Base-by-base conservation (phyloP, 2,888 invertebrate species). In the Microdon myrmicae region DNA sequence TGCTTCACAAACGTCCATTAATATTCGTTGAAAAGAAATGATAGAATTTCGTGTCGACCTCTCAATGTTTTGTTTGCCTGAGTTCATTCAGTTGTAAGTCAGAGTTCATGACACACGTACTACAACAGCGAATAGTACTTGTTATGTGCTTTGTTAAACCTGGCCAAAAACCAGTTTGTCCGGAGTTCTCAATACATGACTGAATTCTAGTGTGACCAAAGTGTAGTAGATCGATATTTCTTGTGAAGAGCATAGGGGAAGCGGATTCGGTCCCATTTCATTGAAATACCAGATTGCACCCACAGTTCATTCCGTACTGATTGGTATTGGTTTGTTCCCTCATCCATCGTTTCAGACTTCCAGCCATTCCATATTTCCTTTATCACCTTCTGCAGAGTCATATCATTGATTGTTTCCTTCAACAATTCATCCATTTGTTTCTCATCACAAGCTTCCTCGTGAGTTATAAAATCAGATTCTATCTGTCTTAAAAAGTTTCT, bases 151-250 rank as follows among this genome's bases (percentile, higher is more conserved):
- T 8, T 7, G 44, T 32, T 44, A 45, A 34, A 2, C 35, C 26
- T 1, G 20, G 28, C 25, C 34, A 47, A 14, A 28, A 35, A 5
- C 28, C 9, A 9, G 47, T 28, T 47, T 20, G 35, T 22, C 28
- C 2, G 1, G 43, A 22, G 16, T 43, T 43, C 6, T 43, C 31
- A 22, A 29, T 13, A 3, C 22, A 43, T 5, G 48, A 37, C 17
- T 48, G 31, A 14, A 48, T 48, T 38, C 49, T 39, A 12, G 38
- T 39, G 13, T 48, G 48, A 16, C 48, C 48, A 10, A 31, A 48
- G 25, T 38, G 48, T 9, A 38, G 31, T 17, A 25, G 7, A 1
- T 45, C 32, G 6, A 45, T 34, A 45, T 34, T 45, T 45, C 14
- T 13, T 7, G 1, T 9, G 28, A 2, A 32, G 7, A 31, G 9